Evolutionary conservation across 2,797 vertebrate species (phyloP).

Genomic region (Natrix natrix): DNA sequence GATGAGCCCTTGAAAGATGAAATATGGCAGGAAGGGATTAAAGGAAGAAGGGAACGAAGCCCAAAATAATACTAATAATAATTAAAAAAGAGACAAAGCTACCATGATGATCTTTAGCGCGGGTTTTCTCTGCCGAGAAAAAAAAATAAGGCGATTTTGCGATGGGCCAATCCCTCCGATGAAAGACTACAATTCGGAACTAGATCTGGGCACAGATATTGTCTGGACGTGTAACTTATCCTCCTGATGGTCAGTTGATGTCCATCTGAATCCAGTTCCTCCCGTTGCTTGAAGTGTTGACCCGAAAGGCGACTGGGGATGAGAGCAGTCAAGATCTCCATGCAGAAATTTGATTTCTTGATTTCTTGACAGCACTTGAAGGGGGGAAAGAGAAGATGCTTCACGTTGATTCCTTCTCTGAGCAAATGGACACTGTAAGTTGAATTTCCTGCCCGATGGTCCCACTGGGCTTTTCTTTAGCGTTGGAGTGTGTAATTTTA

Average conservation of each 20-base stretch:
- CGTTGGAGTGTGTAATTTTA: not conserved
- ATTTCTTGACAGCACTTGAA: not conserved
- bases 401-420: not conserved
- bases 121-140: not conserved
- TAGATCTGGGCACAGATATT: not conserved
- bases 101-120: not conserved
- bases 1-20: slow-evolving; percentile 1
- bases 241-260: not conserved
- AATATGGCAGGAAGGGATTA: not conserved
- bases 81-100: not conserved
- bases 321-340: not conserved
- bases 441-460: not conserved
- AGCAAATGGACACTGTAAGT: not conserved
- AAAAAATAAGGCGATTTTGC: not conserved
- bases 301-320: not conserved
- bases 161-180: not conserved
- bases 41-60: not conserved
- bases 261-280: not conserved
- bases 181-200: not conserved
- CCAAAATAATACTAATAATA: not conserved
- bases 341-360: not conserved
- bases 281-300: not conserved
- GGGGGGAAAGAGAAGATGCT: not conserved
- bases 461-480: not conserved
- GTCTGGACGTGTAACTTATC: not conserved